Base-by-base conservation (phyloP, 2,888 invertebrate species). In the Hemicrepidius hirtus region DNA sequence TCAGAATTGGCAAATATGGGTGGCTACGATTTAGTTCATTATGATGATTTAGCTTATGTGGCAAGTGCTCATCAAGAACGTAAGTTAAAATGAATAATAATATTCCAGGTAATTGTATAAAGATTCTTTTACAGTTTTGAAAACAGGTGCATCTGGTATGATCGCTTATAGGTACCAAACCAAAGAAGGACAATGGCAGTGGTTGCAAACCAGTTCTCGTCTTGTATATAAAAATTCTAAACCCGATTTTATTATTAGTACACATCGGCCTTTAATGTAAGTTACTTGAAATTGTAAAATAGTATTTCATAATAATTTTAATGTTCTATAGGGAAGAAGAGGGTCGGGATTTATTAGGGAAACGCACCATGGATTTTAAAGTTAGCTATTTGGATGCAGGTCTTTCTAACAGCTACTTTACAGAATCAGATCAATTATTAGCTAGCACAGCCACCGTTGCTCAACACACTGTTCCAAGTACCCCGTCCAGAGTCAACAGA, bases 161-260 rank as follows among this genome's bases (percentile, higher is more conserved):
- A 98, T 99, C 83, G 98, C 99, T 73, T 99, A 99, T 87, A 93
- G 99, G 85, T 95, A 97, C 87, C 95, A 98, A 87, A 96, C 96
- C 80, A 97, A 97, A 86, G 95, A 97, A 77, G 94, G 94, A 6
- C 94, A 95, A 82, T 97, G 97, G 96, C 96, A 99, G 86, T 99
- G 98, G 98, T 90, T 99, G 73, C 99, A 99, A 89, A 98, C 98
- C 18, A 95, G 95, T 80, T 98, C 99, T 12, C 91, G 99, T 78
- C 92, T 99, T 79, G 97, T 99, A 79, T 99, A 99, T 89, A 99
- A 99, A 88, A 99, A 99, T 87, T 98, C 98, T 77, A 99, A 99
- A 86, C 98, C 99, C 0, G 99, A 99, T 86, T 98, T 98, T 86
- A 98, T 99, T 77, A 98, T 99, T 82, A 97, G 98, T 87, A 99